A percentile compares a stretch with the other conserved stretches of the same genome.
Conservation (phyloP, 2,113 vertebrate species). For the Cavia porcellus region DNA sequence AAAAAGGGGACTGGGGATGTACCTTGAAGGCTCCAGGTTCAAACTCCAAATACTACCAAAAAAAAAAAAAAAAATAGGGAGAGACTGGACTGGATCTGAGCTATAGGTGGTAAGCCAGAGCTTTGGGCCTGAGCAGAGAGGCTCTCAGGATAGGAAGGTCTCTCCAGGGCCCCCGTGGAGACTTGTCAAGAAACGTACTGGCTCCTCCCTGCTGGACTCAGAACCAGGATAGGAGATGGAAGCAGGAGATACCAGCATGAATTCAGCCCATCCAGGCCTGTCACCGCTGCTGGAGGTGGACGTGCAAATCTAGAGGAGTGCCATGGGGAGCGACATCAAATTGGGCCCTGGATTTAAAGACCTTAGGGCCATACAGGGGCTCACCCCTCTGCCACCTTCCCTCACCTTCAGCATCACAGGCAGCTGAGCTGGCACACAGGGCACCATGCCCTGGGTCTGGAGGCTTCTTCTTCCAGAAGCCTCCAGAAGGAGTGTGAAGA, state of each 20-base stretch:
- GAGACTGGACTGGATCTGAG: background rate
- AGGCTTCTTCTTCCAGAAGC: background rate
- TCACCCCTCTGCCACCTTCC: background rate
- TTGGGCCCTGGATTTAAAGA: background rate
- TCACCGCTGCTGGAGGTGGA: background rate
- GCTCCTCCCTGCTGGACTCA: background rate
- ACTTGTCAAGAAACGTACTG: background rate
- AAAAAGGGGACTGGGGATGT: background rate
- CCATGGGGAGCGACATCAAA: background rate
- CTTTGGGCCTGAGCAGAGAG: background rate
- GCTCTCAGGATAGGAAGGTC: background rate
- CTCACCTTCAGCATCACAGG: background rate
- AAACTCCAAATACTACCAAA: background rate
- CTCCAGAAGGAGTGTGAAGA: background rate
- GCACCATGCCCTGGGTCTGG: background rate
- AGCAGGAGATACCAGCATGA: background rate
- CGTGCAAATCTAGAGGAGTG: background rate
- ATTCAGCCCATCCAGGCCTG: background rate
- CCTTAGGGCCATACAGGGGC: background rate
- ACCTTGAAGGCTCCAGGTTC: background rate
- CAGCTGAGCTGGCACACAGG: fast-evolving
- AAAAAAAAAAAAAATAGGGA: background rate
- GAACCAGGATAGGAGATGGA: background rate
- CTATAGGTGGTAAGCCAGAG: background rate
- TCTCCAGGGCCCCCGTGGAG: background rate